Evolutionary conservation across 2,113 vertebrate species (phyloP).

Genomic region (Himantopus leucocephalus): DNA sequence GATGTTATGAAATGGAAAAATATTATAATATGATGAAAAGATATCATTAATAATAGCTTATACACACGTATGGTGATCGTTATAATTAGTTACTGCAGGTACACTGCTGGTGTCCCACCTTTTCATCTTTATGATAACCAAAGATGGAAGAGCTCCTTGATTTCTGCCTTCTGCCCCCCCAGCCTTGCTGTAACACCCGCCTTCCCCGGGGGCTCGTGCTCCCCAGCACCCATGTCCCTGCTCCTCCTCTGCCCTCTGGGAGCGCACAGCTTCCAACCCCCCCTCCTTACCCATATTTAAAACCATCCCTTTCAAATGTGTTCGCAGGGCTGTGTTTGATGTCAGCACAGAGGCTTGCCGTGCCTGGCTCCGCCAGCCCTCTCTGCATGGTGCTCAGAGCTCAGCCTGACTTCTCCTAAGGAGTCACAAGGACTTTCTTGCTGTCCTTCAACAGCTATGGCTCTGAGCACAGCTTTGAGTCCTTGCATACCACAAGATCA

Average conservation of each 20-base stretch:
- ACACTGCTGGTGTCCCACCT: background rate
- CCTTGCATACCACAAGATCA: background rate
- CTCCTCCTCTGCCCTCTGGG: background rate
- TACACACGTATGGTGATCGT: background rate
- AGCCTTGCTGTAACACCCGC: background rate
- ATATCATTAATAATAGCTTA: conserved; percentile 9
- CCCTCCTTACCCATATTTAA: background rate
- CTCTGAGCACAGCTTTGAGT: background rate
- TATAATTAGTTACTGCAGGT: conserved; percentile 2
- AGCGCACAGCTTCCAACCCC: background rate
- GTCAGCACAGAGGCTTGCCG: background rate
- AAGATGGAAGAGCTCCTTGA: background rate
- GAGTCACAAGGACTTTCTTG: background rate
- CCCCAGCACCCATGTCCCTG: background rate
- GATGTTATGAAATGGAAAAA: conserved; percentile 14
- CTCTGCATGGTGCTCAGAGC: background rate
- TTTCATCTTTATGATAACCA: background rate
- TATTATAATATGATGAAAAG: conserved; percentile 1
- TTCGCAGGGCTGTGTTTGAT: background rate
- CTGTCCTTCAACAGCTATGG: background rate
- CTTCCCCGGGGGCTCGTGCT: background rate
- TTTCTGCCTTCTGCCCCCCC: background rate
- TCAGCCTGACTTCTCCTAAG: background rate
- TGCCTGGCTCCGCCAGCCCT: background rate
- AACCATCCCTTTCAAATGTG: background rate